A percentile compares a stretch with the other conserved stretches of the same genome.
Conservation (phyloP, 2,113 vertebrate genomes). For the Corythaixoides concolor region DNA sequence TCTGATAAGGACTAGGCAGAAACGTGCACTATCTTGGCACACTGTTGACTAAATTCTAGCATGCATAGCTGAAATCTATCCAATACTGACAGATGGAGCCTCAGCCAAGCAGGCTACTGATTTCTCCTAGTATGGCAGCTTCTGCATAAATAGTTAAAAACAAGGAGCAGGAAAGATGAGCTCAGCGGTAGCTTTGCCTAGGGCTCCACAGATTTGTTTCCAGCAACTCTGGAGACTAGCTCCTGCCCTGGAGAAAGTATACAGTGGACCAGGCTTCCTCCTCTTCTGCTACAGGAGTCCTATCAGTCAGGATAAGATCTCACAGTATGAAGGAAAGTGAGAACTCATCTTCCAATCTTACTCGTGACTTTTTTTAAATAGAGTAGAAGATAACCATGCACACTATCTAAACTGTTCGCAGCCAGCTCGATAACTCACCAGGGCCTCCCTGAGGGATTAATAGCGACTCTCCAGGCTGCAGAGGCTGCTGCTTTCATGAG, state of each 20-base stretch:
- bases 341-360: background rate
- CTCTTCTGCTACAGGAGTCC: background rate
- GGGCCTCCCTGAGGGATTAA: accelerated
- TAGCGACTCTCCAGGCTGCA: background rate
- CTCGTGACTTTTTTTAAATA: accelerated
- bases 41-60: background rate
- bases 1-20: background rate
- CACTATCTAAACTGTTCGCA: background rate
- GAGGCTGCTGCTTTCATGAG: background rate
- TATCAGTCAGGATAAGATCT: background rate
- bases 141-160: background rate
- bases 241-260: background rate
- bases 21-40: background rate
- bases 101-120: background rate
- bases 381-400: too few species aligned
- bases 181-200: background rate
- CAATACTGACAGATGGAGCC: background rate
- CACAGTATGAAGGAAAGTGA: background rate
- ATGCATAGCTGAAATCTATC: background rate
- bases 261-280: background rate
- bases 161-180: background rate
- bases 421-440: accelerated
- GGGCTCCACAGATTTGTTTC: background rate
- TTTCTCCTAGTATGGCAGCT: background rate
- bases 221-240: background rate